phyloP scores from a whole-genome alignment of 92 coral and sea anemone species.

The Chrysogorgia sp. region DNA sequence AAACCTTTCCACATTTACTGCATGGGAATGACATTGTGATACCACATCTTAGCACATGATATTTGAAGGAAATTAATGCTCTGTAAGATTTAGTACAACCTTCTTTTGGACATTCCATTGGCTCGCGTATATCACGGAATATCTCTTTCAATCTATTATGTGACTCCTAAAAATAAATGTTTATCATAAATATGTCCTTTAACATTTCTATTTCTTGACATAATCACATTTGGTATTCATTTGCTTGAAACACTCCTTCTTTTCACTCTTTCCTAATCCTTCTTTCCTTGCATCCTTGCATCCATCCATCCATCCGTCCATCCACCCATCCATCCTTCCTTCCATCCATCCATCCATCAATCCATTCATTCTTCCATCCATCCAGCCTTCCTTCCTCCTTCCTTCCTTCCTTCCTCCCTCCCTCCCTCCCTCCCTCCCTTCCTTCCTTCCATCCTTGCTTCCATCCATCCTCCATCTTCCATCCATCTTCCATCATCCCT shows the following conservation, averaged over 20 bases:
- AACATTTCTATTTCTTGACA: no score
- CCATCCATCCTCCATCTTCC: background rate
- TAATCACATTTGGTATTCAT: no score
- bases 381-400: background rate
- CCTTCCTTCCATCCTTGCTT: background rate
- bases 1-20: slow-evolving; percentile 63
- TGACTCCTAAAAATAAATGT: background rate
- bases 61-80: background rate
- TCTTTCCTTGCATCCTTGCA: no score
- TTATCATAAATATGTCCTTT: no score
- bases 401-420: background rate
- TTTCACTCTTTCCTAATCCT: no score
- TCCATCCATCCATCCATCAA: no score
- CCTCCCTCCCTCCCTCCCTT: background rate
- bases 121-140: background rate
- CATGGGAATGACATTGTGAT: slow-evolving; percentile 36
- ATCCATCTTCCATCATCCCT: background rate
- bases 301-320: no score
- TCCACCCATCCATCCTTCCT: no score
- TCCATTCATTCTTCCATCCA: background rate
- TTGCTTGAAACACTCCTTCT: no score
- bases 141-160: background rate
- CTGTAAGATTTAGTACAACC: background rate
- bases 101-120: background rate
- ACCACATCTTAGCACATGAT: background rate